These are phyloP conservation scores for Caenorhabditis inopinata DNA, from an alignment of 1,140 invertebrate species.

Conservation along the genomic window DNA sequence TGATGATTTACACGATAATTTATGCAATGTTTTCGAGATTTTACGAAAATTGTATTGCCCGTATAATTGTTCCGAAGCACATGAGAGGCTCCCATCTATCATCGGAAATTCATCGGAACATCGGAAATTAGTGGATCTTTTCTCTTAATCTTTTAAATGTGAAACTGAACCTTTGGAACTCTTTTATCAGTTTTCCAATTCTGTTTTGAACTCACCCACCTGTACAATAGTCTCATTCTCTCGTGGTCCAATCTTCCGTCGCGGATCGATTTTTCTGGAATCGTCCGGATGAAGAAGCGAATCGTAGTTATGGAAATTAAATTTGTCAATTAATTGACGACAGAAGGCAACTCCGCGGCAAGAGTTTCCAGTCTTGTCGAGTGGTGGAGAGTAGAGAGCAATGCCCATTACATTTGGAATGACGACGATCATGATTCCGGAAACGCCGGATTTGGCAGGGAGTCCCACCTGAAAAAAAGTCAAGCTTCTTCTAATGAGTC, in stretches of 20 bases:
- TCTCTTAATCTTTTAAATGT: too few relatives aligned
- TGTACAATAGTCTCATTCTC: slow-evolving; percentile 10
- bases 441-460: slow-evolving; percentile 93
- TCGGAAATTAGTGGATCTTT: too few relatives aligned
- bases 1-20: too few relatives aligned
- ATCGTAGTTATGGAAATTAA: slow-evolving; percentile 96
- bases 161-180: too few relatives aligned
- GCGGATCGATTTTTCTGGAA: slow-evolving; percentile 79
- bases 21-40: too few relatives aligned
- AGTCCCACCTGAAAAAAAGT: slow-evolving; percentile 74
- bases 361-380: slow-evolving; percentile 85
- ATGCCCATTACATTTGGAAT: slow-evolving; percentile 96
- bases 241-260: slow-evolving; percentile 77
- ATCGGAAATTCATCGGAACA: too few relatives aligned
- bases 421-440: slow-evolving; percentile 86
- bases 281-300: slow-evolving; percentile 86
- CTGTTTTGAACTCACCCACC: too few relatives aligned
- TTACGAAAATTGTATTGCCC: too few relatives aligned
- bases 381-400: slow-evolving; percentile 87
- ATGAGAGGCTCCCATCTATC: too few relatives aligned
- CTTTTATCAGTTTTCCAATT: background rate
- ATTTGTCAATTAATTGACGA: slow-evolving; percentile 79
- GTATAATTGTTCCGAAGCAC: too few relatives aligned
- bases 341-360: slow-evolving; percentile 87
- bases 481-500: too few relatives aligned